Base-by-base conservation (phyloP, 2,113 vertebrate species). In the Proteles cristata region DNA sequence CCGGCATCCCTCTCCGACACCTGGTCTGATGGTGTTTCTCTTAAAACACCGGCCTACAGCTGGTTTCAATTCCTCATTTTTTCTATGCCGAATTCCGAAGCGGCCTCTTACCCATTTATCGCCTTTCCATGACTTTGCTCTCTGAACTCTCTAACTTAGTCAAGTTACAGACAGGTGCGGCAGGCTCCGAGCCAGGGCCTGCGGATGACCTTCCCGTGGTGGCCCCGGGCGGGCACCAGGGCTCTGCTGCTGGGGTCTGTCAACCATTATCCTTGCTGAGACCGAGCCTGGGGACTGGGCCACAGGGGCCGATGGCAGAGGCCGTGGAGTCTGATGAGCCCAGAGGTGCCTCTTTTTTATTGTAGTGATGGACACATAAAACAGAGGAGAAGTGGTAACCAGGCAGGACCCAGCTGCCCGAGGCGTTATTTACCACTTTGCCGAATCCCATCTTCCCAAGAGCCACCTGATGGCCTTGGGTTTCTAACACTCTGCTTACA, bases 151-250 rank as follows among this genome's bases (percentile, higher is more conserved):
- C 4, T 87, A 71, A 88, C 4, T 8, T 84, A 79, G 88, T 83
- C 77, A 45, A 94, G 94, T 85, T 82, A 35, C 96, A 94, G 85
- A 85, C 87, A 96, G 93, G 84, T 93, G 33, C 82, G 0, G 0
- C 8, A 43, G 35, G 28, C 16, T 26, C 65, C 43, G 33, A 58
- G 33, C 82, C 90, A 39, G 45, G 14, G 55, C 48, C 33, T 65
- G 23, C 10, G 0, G 66, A 39, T 2, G 9, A 26, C 68, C 35
- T 66, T 48, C 53, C 17, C 4, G 63, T 23, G 14, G 43, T 66
- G 48, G 82, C 61, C 28, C 4, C 17, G 16, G 61, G 65, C 0
- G 28, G 63, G 76, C 14, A 26, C 23, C 7, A 53, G 53, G 66
- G 50, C 35, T 80, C 31, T 19, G 33, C 79, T 21, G 25, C 14